Conservation (phyloP, 2,113 vertebrate species). For the Notiomystis cincta region DNA sequence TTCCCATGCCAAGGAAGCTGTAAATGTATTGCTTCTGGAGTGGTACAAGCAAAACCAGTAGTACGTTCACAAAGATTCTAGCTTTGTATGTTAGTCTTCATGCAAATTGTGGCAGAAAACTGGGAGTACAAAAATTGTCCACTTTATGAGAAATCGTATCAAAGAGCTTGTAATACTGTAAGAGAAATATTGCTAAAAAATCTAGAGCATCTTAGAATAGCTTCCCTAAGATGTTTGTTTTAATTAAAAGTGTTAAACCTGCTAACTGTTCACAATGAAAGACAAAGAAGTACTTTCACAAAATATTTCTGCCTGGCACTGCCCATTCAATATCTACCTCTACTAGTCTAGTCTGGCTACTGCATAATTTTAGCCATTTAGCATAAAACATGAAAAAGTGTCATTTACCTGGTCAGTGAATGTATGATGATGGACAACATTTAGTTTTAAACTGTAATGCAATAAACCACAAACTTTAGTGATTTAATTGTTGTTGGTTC, state of each 20-base stretch:
- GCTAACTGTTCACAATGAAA: neutral
- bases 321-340: slow-evolving; percentile 59
- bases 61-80: neutral
- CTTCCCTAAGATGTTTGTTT: neutral
- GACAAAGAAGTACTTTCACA: neutral
- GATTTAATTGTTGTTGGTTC: slow-evolving; percentile 18
- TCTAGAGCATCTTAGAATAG: slow-evolving; percentile 25
- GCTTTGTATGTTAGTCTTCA: neutral
- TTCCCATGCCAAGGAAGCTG: neutral
- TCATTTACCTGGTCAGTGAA: slow-evolving; percentile 1
- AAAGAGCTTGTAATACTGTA: neutral
- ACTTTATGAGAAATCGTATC: neutral
- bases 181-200: neutral
- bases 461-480: slow-evolving; percentile 35
- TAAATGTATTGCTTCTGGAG: neutral
- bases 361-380: slow-evolving; percentile 32
- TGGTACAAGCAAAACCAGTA: neutral
- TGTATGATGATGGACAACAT: neutral
- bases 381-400: neutral
- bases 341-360: slow-evolving; percentile 30
- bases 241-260: neutral
- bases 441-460: slow-evolving; percentile 52
- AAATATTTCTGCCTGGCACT: slow-evolving; percentile 50
- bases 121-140: neutral
- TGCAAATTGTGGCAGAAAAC: neutral